Evolutionary conservation across 2,888 invertebrate species (phyloP), one percentile per base, ranked within the genome.

Genomic region (Pseudanteris insignis): DNA sequence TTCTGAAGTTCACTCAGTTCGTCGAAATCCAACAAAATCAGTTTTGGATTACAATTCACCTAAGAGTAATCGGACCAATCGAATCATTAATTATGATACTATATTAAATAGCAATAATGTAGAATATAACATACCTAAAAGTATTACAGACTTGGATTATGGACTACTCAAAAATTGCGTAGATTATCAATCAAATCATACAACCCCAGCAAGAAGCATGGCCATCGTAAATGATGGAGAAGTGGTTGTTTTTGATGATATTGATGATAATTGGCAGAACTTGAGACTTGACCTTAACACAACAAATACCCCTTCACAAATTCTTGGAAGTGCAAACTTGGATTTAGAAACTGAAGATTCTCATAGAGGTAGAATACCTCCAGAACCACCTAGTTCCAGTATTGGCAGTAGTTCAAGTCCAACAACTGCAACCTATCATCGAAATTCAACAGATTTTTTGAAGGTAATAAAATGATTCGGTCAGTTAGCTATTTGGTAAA

Each of bases 181-280:
- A 79, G 79, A 80, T 66, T 77, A 79, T 67, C 71, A 74, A 46
- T 79, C 78, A 6, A 79, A 79, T 60, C 73, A 79, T 38, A 74
- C 78, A 36, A 77, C 78, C 12, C 77, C 72, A 36, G 77, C 71
- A 43, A 79, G 76, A 75, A 81, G 74, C 64, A 79, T 79, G 81
- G 77, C 80, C 12, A 77, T 81, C 9, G 87, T 89, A 62, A 86
- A 87, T 41, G 89, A 89, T 58, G 89, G 88, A 11, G 92, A 90
- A 77, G 89, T 91, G 37, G 90, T 92, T 68, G 92, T 91, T 41
- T 92, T 94, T 73, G 92, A 94, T 76, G 92, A 93, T 78, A 89
- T 89, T 61, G 90, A 88, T 65, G 93, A 93, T 71, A 89, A 87
- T 72, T 91, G 91, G 90, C 88, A 89, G 81, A 87, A 87, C 83